Percentiles rank a stretch among this genome's conserved stretches.
phyloP scores from a whole-genome alignment of 2,113 vertebrate species.

The Alaudala cheleensis region DNA sequence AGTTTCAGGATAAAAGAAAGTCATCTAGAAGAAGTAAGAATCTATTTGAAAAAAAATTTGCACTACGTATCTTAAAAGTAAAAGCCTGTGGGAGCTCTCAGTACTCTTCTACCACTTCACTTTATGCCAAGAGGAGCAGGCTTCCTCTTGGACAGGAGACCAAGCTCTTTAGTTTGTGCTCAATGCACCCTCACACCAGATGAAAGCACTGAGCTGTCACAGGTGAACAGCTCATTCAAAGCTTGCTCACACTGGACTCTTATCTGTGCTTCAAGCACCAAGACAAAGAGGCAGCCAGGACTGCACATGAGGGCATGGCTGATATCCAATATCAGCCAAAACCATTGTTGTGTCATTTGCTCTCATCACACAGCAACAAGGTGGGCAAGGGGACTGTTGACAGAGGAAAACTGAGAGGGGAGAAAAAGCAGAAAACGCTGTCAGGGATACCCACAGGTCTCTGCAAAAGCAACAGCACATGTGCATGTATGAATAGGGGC shows the following conservation, averaged over 20 bases:
- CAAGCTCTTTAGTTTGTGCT: not conserved
- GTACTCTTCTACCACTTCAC: not conserved
- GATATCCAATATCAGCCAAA: not conserved
- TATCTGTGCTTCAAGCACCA: not conserved
- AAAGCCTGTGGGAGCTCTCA: not conserved
- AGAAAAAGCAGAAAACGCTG: not conserved
- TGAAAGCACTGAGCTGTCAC: not conserved
- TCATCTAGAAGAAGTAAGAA: not conserved
- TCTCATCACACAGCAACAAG: not conserved
- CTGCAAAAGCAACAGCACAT: accelerated
- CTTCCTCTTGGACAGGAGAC: not conserved
- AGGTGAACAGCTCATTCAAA: not conserved
- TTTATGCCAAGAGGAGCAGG: not conserved
- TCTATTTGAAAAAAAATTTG: not conserved
- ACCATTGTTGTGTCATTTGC: not conserved
- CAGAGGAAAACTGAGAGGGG: not conserved
- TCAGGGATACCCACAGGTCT: not conserved
- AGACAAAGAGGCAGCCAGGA: not conserved
- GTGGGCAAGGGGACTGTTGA: not conserved
- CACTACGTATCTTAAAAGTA: accelerated
- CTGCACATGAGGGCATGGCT: not conserved
- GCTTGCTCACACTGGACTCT: not conserved
- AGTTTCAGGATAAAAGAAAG: not conserved
- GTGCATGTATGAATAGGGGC: not conserved
- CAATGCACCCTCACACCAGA: not conserved